Conservation (phyloP, 2,113 vertebrate species). For the Pygoscelis antarcticus region DNA sequence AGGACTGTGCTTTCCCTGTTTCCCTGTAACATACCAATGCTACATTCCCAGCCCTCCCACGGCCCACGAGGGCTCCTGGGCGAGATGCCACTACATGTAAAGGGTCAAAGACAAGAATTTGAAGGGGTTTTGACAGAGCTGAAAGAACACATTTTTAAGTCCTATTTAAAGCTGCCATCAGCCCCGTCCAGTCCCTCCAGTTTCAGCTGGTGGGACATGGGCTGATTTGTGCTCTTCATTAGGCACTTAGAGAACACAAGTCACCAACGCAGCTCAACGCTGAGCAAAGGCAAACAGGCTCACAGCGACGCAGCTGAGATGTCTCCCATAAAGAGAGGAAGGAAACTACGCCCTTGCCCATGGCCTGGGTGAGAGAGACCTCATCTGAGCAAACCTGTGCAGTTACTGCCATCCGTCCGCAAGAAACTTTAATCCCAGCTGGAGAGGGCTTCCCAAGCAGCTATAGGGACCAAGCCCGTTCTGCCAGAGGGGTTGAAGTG, state of each 20-base stretch:
- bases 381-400: not conserved
- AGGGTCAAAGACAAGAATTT: not conserved
- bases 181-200: too few relatives aligned
- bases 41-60: accelerated
- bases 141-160: not conserved
- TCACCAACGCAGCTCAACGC: accelerated
- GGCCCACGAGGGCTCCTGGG: not conserved
- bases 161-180: not conserved
- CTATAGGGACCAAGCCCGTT: accelerated
- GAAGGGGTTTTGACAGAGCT: not conserved
- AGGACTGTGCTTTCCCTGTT: not conserved
- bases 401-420: not conserved
- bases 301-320: accelerated
- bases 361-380: not conserved
- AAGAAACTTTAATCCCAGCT: not conserved
- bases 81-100: accelerated
- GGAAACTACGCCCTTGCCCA: too few relatives aligned
- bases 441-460: not conserved
- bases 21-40: not conserved
- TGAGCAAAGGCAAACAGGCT: not conserved
- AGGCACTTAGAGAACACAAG: not conserved
- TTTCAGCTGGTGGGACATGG: not conserved
- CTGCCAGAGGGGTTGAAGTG: too few relatives aligned
- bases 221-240: not conserved
- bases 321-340: not conserved